Conservation (phyloP, 2,888 invertebrate species). For the Ormyrus pomaceus region DNA sequence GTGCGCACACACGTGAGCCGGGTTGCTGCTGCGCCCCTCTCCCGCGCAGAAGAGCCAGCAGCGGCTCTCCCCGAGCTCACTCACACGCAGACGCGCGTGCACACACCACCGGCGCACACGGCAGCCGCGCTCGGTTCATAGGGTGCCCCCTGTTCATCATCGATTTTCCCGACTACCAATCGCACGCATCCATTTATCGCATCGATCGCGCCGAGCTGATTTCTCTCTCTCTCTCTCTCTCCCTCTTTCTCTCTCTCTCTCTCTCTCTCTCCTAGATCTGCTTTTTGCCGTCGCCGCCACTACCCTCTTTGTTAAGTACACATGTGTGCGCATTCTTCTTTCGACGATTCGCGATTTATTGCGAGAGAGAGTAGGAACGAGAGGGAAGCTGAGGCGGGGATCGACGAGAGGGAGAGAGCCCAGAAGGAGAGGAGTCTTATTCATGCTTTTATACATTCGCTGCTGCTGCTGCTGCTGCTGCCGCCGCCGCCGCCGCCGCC, state of each 20-base stretch:
- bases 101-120: background rate
- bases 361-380: background rate
- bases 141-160: slow-evolving; percentile 59
- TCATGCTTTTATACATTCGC: slow-evolving; percentile 14
- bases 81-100: background rate
- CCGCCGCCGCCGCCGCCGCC: background rate
- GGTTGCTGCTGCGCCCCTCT: background rate
- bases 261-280: slow-evolving; percentile 23
- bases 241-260: slow-evolving; percentile 11
- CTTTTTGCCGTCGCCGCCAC: background rate
- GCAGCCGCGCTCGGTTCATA: background rate
- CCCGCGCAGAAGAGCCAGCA: background rate
- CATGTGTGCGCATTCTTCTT: background rate
- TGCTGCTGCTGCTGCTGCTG: no score
- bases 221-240: slow-evolving; percentile 60
- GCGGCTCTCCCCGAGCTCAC: background rate
- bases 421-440: background rate
- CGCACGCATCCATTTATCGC: slow-evolving; percentile 87
- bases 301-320: slow-evolving; percentile 4
- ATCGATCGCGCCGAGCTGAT: slow-evolving; percentile 80
- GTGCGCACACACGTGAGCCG: slow-evolving; percentile 20
- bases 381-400: background rate
- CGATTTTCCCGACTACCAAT: slow-evolving; percentile 78
- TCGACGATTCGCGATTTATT: slow-evolving; percentile 47
- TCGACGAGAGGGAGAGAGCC: background rate